phyloP scores from a whole-genome alignment of 2,797 vertebrate genomes.

The Heliangelus exortis region DNA sequence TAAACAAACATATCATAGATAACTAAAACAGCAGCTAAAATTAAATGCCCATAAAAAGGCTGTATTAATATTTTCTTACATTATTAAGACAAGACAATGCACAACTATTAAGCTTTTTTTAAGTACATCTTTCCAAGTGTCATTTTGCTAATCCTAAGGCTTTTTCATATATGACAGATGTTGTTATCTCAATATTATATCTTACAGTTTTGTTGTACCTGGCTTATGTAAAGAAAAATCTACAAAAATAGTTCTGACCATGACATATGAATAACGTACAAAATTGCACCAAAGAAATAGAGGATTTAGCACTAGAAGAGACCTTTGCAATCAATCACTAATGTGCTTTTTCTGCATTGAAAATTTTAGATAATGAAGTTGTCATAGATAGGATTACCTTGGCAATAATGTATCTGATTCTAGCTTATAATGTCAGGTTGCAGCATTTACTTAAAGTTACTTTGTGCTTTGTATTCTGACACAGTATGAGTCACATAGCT shows the following conservation, averaged over 20 bases:
- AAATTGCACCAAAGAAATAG: not conserved
- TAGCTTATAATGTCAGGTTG: slow-evolving; percentile 38
- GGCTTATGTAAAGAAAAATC: not conserved
- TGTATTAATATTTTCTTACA: not conserved
- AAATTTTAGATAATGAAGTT: slow-evolving; percentile 41
- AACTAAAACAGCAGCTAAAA: not conserved
- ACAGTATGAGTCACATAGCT: slow-evolving; percentile 2
- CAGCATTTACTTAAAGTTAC: slow-evolving; percentile 31
- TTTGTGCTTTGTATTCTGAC: slow-evolving; percentile 40
- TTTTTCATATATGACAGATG: not conserved
- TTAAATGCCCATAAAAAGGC: not conserved
- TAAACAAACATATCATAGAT: not conserved
- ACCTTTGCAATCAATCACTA: not conserved
- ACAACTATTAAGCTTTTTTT: not conserved
- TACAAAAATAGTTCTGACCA: not conserved
- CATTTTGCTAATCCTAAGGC: not conserved
- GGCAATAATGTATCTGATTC: slow-evolving; percentile 10
- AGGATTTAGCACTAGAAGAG: not conserved
- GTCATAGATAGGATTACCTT: slow-evolving; percentile 21
- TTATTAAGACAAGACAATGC: not conserved
- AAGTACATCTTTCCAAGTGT: not conserved
- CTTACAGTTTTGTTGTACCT: not conserved
- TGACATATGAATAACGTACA: not conserved
- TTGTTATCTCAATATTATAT: not conserved
- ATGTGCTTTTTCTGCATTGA: not conserved